Base-by-base conservation (phyloP, 2,797 vertebrate species). In the Oreonectes daqikongensis region DNA sequence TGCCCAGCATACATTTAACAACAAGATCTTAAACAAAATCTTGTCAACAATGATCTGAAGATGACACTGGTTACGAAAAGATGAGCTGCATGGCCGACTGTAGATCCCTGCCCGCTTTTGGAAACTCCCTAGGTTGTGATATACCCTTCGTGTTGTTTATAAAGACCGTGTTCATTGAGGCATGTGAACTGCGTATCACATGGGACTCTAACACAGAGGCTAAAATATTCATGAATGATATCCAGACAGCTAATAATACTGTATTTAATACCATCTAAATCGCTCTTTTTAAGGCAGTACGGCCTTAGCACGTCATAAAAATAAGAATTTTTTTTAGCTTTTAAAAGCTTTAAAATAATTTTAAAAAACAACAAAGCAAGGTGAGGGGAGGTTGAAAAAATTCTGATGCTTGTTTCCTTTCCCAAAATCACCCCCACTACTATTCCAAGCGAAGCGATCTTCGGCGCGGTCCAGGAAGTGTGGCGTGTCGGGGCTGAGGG, bases 351-450 rank as follows among this genome's bases (percentile, higher is more conserved):
- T n/a, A n/a, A n/a, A n/a, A n/a, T n/a, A n/a, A n/a, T n/a, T n/a
- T n/a, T n/a, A 74, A 74, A 73, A 53, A 84, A 77, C 30, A 14
- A 87, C 60, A 80, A 82, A 83, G 46, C 66, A 80, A 84, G 85
- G 1, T 15, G 22, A 74, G 68, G 73, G 79, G 74, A 68, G 81
- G 86, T 78, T 12, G 71, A 75, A 75, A 77, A 75, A 79, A 81
- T 70, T 73, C 67, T 64, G 77, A 80, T 61, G 83, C 67, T 69
- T 83, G 66, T 68, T 83, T 75, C 69, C 3, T 75, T 61, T 83
- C 85, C 84, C 79, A 64, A 68, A 81, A 85, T 77, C 79, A 82
- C 86, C 85, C 85, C 81, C 22, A 70, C 67, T 66, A 72, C 75
- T 72, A 76, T 78, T 61, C 64, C 69, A 38, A 79, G 78, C 64